Conservation (phyloP, 2,888 invertebrate species). For the Meteorus colon region DNA sequence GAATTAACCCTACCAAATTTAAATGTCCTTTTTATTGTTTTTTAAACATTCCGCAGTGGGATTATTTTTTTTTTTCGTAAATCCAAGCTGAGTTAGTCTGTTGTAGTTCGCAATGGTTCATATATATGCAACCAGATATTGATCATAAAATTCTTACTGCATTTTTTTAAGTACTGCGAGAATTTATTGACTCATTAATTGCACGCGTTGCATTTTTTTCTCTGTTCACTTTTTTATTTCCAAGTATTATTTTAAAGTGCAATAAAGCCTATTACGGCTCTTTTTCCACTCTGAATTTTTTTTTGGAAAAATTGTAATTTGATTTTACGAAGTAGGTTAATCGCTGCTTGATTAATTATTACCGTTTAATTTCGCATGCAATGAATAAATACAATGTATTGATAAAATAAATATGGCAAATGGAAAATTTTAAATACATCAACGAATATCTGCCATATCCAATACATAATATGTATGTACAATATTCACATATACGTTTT, state of each 20-base stretch:
- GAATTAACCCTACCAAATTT: too few relatives aligned
- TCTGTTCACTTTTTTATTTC: too few relatives aligned
- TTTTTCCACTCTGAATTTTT: not conserved
- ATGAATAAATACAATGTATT: not conserved
- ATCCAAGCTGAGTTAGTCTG: too few relatives aligned
- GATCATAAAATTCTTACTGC: slow-evolving; percentile 8
- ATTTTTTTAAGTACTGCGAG: not conserved
- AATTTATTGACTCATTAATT: slow-evolving; percentile 10
- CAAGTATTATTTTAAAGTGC: not conserved
- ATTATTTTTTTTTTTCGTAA: too few relatives aligned
- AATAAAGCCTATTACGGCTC: not conserved
- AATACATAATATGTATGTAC: too few relatives aligned
- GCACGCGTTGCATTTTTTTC: slow-evolving; percentile 2
- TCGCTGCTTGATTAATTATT: not conserved
- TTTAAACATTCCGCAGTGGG: too few relatives aligned
- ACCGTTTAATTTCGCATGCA: not conserved
- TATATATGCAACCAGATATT: not conserved
- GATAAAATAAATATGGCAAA: not conserved
- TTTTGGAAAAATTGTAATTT: not conserved
- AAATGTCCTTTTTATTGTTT: too few relatives aligned
- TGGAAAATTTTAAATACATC: not conserved
- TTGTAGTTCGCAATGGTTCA: too few relatives aligned
- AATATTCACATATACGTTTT: too few relatives aligned
- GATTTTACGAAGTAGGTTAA: not conserved
- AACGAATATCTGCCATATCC: not conserved